Base-by-base conservation (phyloP, 1,140 invertebrate genomes). In the Antheraea mylitta region DNA sequence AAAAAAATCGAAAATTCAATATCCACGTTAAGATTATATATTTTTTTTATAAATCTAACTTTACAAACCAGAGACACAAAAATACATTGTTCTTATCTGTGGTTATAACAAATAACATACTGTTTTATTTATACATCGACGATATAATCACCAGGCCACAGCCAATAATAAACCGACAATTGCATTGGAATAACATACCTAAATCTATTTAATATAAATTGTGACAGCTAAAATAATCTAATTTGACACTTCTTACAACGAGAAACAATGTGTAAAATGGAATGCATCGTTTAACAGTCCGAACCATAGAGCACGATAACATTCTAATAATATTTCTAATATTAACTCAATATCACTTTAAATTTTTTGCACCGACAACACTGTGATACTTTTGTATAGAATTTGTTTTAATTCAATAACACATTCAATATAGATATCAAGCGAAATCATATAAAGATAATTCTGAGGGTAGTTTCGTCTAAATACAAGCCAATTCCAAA, bases 161-260 rank as follows among this genome's bases (percentile, higher is more conserved):
- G 22, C 22, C 22, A 42, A 42, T 7, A 53, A 53, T 53, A 53
- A 13, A 53, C 45, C 45, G 45, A n/a, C 16, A 9, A 0, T n/a
- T 53, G 45, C 45, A 53, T 53, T 53, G 45, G 13, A 53, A 53
- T 53, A 53, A 53, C 45, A 53, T n/a, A 53, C 16, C 13, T 53
- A 53, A 53, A 53, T 13, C 16, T 53, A 53, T 53, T 53, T 53
- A 53, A 53, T 53, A 53, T 53, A 53, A 11, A 53, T 53, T 53
- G 45, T 53, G 45, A 53, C 16, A 53, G 16, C 45, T 53, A 16
- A 16, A 53, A 53, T 16, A 53, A 53, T 53, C 45, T 53, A 53
- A 53, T 53, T 53, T 53, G 45, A 53, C 45, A 53, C 45, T 53
- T 53, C 16, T 53, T 53, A 53, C 7, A 53, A 53, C 45, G 45